A percentile compares a stretch with the other conserved stretches of the same genome.
phyloP scores from a whole-genome alignment of 2,113 vertebrate genomes.

The Litocranius walleri region DNA sequence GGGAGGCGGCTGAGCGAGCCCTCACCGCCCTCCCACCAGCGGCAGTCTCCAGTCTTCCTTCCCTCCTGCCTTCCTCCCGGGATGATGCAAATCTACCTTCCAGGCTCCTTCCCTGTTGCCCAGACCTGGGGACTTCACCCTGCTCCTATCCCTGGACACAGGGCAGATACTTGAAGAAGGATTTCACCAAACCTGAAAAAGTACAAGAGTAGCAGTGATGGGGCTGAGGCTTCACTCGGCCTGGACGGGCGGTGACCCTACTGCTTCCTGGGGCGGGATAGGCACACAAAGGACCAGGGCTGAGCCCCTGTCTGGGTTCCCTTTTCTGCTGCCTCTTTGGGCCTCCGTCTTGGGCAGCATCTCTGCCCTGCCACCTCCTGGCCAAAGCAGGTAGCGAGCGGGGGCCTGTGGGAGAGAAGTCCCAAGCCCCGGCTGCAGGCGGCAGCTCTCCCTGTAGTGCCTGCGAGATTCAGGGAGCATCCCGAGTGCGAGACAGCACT shows the following conservation, averaged over 20 bases:
- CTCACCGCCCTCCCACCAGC: neutral
- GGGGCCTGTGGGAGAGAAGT: neutral
- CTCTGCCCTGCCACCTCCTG: constrained; percentile 64
- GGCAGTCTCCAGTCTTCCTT: neutral
- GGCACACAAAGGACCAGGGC: neutral
- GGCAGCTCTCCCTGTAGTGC: neutral
- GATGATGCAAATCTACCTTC: neutral
- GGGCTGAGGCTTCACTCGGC: neutral
- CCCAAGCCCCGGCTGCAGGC: neutral
- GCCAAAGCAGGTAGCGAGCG: neutral
- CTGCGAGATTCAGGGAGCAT: neutral
- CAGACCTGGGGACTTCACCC: neutral
- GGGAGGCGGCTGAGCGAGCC: neutral
- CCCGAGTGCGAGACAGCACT: neutral
- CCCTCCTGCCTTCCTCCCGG: neutral
- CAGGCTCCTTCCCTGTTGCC: neutral
- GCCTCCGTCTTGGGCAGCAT: neutral
- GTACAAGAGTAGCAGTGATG: neutral
- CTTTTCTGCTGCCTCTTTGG: neutral
- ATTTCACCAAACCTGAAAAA: neutral
- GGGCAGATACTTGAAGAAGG: neutral
- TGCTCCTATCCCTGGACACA: neutral
- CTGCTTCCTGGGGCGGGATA: neutral
- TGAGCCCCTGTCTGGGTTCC: neutral
- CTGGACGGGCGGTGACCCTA: neutral